phyloP scores from a whole-genome alignment of 2,888 invertebrate species.

The Andrena minutula region DNA sequence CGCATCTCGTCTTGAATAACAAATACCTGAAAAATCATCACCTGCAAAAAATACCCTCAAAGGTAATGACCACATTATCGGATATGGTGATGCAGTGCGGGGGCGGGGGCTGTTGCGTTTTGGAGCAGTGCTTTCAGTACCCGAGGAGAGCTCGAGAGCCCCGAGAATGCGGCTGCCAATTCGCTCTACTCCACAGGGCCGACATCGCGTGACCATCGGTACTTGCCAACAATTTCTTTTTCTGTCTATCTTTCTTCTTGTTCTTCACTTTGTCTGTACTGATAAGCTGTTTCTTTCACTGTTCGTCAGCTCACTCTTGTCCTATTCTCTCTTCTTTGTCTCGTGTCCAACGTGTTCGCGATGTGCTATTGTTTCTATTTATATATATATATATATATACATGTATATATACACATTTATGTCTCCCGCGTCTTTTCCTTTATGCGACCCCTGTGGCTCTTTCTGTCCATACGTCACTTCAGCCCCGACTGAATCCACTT shows the following conservation, averaged over 20 bases:
- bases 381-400: no score
- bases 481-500: slow-evolving; percentile 51
- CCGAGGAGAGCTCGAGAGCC: slow-evolving; percentile 90
- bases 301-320: slow-evolving; percentile 12
- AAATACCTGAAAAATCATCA: slow-evolving; percentile 21
- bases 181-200: slow-evolving; percentile 94
- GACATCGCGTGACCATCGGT: slow-evolving; percentile 87
- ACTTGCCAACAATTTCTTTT: slow-evolving; percentile 70
- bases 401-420: background rate
- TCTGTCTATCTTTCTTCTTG: slow-evolving; percentile 35
- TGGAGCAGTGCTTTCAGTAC: slow-evolving; percentile 96
- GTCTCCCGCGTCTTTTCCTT: slow-evolving; percentile 22
- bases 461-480: slow-evolving; percentile 14
- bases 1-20: slow-evolving; percentile 13
- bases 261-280: slow-evolving; percentile 26
- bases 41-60: slow-evolving; percentile 38
- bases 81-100: slow-evolving; percentile 85
- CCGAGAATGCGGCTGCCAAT: slow-evolving; percentile 96
- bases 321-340: slow-evolving; percentile 11
- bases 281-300: slow-evolving; percentile 25
- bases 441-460: slow-evolving; percentile 14
- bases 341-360: slow-evolving; percentile 27
- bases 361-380: slow-evolving; percentile 26
- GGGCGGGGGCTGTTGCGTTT: slow-evolving; percentile 94
- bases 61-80: slow-evolving; percentile 83